A percentile compares a stretch with the other conserved stretches of the same genome.
phyloP scores from a whole-genome alignment of 2,113 vertebrate species.

The Mustela nigripes region DNA sequence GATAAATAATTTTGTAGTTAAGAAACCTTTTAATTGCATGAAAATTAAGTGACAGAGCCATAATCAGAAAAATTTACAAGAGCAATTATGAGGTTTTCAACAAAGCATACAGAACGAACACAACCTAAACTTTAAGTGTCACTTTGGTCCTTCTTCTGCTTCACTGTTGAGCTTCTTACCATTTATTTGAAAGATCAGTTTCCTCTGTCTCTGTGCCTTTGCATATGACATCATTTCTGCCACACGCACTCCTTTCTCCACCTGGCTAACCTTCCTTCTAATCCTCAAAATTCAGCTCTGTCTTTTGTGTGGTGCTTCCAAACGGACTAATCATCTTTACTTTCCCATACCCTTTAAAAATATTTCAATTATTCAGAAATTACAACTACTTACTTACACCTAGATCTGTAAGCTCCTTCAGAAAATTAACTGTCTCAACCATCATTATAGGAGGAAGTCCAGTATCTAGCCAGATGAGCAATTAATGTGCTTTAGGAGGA shows the following conservation, averaged over 20 bases:
- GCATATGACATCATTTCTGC: neutral
- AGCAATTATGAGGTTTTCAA: neutral
- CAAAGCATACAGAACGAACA: neutral
- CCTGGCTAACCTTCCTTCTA: neutral
- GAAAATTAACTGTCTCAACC: neutral
- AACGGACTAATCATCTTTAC: neutral
- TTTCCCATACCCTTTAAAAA: conserved; percentile 1
- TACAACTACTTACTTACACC: neutral
- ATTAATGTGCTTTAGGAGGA: neutral
- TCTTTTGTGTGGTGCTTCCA: neutral
- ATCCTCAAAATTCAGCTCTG: neutral
- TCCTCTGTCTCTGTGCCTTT: neutral
- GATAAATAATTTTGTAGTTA: neutral
- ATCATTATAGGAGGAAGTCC: neutral
- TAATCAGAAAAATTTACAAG: neutral
- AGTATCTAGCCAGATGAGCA: neutral
- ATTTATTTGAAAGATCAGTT: neutral
- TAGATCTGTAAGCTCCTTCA: neutral
- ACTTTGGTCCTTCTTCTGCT: neutral
- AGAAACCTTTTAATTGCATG: neutral
- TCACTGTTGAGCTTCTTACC: neutral
- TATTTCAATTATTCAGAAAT: neutral
- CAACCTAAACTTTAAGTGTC: neutral
- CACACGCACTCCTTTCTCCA: neutral
- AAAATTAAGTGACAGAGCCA: neutral